Evolutionary conservation across 1,140 invertebrate species (phyloP).

Genomic region (Arctopsyche grandis): DNA sequence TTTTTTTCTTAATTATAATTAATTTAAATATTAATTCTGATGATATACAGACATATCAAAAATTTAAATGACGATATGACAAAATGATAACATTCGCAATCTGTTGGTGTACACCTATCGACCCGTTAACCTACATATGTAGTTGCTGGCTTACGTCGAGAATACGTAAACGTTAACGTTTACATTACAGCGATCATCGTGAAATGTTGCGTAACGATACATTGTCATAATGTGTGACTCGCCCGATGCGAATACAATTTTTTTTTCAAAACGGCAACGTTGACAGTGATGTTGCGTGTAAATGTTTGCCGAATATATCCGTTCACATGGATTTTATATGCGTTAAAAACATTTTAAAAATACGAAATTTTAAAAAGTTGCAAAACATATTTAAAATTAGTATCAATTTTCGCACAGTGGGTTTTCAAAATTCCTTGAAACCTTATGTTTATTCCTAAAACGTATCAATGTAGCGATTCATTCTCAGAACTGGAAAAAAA

Average conservation of each 20-base stretch:
- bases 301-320: constrained; percentile 1
- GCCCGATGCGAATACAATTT: constrained; percentile 3
- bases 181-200: constrained; percentile 6
- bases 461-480: too few relatives aligned
- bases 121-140: constrained; percentile 40
- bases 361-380: background rate
- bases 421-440: too few relatives aligned
- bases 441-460: too few relatives aligned
- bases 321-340: background rate
- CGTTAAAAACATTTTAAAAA: background rate
- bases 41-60: background rate
- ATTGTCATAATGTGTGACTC: constrained; percentile 25
- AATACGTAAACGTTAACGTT: constrained; percentile 42
- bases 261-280: background rate
- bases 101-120: background rate
- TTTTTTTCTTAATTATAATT: too few relatives aligned
- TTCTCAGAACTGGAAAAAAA: too few relatives aligned
- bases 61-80: background rate
- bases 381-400: background rate
- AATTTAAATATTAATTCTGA: background rate
- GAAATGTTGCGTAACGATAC: constrained; percentile 33
- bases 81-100: background rate
- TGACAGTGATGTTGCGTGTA: background rate
- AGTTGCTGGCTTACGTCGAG: constrained; percentile 32
- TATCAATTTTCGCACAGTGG: background rate